These are phyloP conservation scores for Apamea crenata DNA, from an alignment of 2,888 invertebrate species.

Conservation along the genomic window DNA sequence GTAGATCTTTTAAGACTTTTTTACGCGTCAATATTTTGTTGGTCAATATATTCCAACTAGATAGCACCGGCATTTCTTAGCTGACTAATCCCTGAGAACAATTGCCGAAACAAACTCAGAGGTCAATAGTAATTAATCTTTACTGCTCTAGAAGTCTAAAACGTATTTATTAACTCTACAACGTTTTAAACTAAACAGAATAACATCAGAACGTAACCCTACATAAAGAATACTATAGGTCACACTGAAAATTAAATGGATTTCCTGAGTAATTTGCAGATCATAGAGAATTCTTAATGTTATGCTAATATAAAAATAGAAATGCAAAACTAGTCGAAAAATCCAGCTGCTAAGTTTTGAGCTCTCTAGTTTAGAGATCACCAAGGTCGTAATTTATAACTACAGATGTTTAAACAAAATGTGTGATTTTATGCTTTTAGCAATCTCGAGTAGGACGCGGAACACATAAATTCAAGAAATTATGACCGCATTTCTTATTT, in stretches of 20 bases:
- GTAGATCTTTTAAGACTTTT: neutral
- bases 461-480: conserved; percentile 54
- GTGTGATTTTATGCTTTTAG: conserved; percentile 46
- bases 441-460: conserved; percentile 46
- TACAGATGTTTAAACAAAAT: conserved; percentile 13
- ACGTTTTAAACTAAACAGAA: neutral
- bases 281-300: neutral
- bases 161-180: neutral
- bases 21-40: neutral
- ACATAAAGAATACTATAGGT: neutral
- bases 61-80: neutral
- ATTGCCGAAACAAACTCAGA: neutral
- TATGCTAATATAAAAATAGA: conserved; percentile 29
- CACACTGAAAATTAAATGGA: neutral
- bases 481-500: conserved; percentile 54
- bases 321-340: conserved; percentile 13
- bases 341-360: neutral
- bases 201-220: no score
- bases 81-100: neutral
- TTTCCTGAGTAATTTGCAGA: neutral
- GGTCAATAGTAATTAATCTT: neutral
- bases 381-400: conserved; percentile 54
- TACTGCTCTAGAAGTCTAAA: neutral
- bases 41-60: neutral
- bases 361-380: conserved; percentile 42